Evolutionary conservation across 2,797 vertebrate species (phyloP).

Genomic region (Manis javanica): DNA sequence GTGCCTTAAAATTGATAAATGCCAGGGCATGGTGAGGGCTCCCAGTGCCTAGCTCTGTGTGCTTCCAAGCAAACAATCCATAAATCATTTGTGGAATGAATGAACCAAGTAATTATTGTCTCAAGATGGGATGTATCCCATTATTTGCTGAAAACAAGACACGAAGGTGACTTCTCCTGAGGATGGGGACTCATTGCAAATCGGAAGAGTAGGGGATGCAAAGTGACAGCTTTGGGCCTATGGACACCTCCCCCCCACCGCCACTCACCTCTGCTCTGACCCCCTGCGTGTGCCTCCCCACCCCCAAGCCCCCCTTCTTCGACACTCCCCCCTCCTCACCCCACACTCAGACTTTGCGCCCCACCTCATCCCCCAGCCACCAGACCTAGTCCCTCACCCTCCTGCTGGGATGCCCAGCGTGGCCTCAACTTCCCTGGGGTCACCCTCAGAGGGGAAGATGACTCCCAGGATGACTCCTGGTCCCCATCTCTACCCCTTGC

Average conservation of each 20-base stretch:
- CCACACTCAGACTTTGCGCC: neutral
- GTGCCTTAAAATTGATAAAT: conserved; percentile 15
- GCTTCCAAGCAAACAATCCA: neutral
- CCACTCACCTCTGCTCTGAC: neutral
- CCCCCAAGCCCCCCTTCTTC: no score
- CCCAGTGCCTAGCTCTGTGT: neutral
- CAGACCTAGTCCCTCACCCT: neutral
- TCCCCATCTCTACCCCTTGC: no score
- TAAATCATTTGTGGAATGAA: conserved; percentile 5
- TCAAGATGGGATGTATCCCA: neutral
- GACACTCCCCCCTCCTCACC: neutral
- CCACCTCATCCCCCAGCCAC: neutral
- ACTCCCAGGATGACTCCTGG: neutral
- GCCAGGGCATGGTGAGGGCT: neutral
- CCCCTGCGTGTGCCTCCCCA: neutral
- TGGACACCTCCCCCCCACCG: neutral
- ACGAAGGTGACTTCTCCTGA: neutral
- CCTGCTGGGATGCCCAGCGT: neutral
- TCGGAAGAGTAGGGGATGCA: neutral
- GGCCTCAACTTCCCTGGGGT: neutral
- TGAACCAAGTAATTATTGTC: neutral
- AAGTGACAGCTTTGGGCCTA: neutral
- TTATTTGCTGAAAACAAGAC: conserved; percentile 1
- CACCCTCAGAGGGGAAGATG: no score
- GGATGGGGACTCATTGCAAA: neutral